Conservation (phyloP, 64 coral and sea anemone species). For the Actinia tenebrosa region DNA sequence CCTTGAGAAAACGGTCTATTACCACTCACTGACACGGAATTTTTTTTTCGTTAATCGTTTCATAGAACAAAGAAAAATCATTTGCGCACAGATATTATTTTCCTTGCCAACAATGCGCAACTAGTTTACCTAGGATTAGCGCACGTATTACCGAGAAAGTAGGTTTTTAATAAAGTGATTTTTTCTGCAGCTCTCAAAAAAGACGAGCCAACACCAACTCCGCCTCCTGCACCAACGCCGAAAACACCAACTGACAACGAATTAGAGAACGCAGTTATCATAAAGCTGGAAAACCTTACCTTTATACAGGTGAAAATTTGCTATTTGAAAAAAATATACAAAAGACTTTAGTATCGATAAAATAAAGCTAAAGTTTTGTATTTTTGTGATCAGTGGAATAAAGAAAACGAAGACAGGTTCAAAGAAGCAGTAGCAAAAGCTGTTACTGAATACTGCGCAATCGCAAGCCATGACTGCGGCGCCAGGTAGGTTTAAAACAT, state of each 20-base stretch:
- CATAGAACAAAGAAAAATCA: no score
- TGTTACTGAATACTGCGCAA: slow-evolving; percentile 11
- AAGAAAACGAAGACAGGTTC: not conserved
- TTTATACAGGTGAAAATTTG: not conserved
- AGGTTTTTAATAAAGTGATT: not conserved
- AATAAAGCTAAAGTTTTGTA: not conserved
- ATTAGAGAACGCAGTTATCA: not conserved
- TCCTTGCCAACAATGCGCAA: not conserved
- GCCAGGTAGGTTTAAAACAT: not conserved
- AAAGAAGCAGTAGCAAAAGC: not conserved
- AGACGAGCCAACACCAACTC: slow-evolving; percentile 14
- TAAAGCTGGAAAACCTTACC: not conserved
- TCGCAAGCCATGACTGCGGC: not conserved
- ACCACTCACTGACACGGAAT: no score
- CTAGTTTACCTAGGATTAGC: not conserved
- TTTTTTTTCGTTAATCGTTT: not conserved
- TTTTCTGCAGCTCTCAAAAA: not conserved
- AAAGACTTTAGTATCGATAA: not conserved
- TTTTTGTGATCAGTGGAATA: not conserved
- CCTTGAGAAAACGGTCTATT: no score
- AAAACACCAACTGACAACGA: not conserved
- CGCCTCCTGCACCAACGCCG: slow-evolving; percentile 24
- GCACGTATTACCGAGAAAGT: not conserved
- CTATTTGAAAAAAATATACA: not conserved
- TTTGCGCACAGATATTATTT: no score